phyloP scores from a whole-genome alignment of 2,888 invertebrate genomes.

The Drosophila parthenogenetica region DNA sequence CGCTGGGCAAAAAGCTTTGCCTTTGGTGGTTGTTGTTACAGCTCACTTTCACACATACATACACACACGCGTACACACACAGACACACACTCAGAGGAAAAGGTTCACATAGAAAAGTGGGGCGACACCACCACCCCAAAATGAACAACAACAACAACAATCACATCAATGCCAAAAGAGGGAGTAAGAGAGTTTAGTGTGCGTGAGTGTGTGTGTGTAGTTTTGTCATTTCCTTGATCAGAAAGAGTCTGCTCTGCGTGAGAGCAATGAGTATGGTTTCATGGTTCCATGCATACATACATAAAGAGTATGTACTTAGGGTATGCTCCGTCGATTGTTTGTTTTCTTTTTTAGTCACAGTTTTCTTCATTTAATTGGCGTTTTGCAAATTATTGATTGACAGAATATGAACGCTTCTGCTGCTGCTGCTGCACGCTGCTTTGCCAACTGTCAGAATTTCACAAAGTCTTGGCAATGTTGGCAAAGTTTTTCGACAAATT shows the following conservation, averaged over 20 bases:
- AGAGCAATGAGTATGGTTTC: conserved; percentile 43
- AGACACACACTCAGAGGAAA: conserved; percentile 24
- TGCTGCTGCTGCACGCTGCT: conserved; percentile 15
- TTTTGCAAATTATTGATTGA: conserved; percentile 54
- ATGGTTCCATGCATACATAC: neutral
- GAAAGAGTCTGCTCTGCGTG: conserved; percentile 38
- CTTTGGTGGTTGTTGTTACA: conserved; percentile 76
- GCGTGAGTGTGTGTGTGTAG: conserved; percentile 37
- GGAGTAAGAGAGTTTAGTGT: conserved; percentile 51
- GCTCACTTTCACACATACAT: conserved; percentile 10
- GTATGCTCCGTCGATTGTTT: conserved; percentile 11
- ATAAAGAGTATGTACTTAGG: conserved; percentile 6
- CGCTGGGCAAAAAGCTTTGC: conserved; percentile 59
- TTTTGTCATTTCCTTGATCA: conserved; percentile 65
- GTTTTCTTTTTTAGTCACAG: conserved; percentile 13
- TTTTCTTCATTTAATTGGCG: conserved; percentile 44
- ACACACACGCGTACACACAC: conserved; percentile 18
- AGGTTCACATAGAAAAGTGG: conserved; percentile 60
- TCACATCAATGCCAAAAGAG: conserved; percentile 39
- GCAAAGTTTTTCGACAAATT: conserved; percentile 32
- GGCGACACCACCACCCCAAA: conserved; percentile 70
- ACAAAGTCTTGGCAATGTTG: conserved; percentile 36
- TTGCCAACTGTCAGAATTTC: conserved; percentile 54
- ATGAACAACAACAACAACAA: conserved; percentile 35
- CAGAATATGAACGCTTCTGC: conserved; percentile 23